Percentiles rank a stretch among this genome's conserved stretches.
Conservation (phyloP, 2,113 vertebrate species). For the Ciconia stormi region DNA sequence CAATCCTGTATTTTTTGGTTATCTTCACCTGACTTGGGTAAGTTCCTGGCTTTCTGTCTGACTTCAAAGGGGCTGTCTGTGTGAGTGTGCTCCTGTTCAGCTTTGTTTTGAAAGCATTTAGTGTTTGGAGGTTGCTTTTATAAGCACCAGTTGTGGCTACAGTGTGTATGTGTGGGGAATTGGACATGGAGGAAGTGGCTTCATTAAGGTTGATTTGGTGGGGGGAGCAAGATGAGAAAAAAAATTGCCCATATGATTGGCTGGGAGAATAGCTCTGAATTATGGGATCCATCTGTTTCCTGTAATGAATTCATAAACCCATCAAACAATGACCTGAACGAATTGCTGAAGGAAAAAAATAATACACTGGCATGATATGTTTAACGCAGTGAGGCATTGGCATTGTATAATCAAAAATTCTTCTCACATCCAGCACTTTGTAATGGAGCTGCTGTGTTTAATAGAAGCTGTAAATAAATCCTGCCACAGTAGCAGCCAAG, state of each 20-base stretch:
- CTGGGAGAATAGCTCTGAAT: conserved; percentile 72
- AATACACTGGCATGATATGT: conserved; percentile 63
- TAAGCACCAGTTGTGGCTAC: not conserved
- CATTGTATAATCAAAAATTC: conserved; percentile 84
- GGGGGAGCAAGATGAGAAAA: conserved; percentile 12
- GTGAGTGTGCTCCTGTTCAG: not conserved
- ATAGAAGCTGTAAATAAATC: conserved; percentile 72
- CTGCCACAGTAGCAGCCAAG: conserved; percentile 71
- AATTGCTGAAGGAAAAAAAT: conserved; percentile 67
- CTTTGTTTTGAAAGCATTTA: not conserved
- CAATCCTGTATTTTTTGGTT: not conserved
- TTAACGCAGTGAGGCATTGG: conserved; percentile 62
- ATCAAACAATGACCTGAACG: conserved; percentile 76
- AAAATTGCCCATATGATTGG: conserved; percentile 58
- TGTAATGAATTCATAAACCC: conserved; percentile 78
- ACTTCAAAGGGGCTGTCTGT: not conserved
- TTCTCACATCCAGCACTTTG: conserved; percentile 81
- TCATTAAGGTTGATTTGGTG: conserved; percentile 45
- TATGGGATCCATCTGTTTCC: conserved; percentile 76
- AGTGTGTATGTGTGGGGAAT: not conserved
- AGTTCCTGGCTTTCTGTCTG: conserved; percentile 2
- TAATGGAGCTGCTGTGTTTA: conserved; percentile 78
- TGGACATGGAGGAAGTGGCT: conserved; percentile 61
- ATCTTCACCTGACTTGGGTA: not conserved
- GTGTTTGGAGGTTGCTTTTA: not conserved